Percentiles rank a stretch among this genome's conserved stretches.
These are phyloP conservation scores for Rhogogaster chlorosoma DNA, from an alignment of 2,888 invertebrate genomes.

Conservation along the genomic window DNA sequence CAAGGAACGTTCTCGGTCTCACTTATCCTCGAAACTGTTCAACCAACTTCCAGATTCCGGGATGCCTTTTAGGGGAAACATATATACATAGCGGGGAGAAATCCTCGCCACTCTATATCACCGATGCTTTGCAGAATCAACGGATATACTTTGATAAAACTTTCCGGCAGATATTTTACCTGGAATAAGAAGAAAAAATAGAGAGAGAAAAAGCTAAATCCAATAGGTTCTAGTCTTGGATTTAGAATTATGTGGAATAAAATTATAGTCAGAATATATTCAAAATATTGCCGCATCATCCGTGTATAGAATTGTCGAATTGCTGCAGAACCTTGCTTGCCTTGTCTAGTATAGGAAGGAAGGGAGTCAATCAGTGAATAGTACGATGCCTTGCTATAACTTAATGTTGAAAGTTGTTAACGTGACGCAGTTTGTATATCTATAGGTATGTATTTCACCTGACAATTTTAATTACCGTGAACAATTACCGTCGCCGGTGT, in stretches of 20 bases:
- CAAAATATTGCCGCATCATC: no score
- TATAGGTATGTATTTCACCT: neutral
- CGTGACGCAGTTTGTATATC: neutral
- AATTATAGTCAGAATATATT: no score
- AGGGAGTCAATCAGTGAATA: conserved; percentile 4
- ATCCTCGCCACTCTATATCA: neutral
- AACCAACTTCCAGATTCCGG: conserved; percentile 1
- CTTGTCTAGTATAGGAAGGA: neutral
- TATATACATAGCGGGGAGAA: neutral
- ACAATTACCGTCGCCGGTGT: neutral
- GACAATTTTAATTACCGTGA: conserved; percentile 19
- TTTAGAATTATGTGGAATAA: neutral
- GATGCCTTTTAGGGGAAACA: neutral
- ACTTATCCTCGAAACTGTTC: conserved; percentile 3
- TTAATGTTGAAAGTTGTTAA: neutral
- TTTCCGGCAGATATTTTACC: neutral
- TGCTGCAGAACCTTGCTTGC: neutral
- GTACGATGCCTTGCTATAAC: neutral
- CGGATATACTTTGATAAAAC: neutral
- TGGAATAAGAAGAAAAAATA: neutral
- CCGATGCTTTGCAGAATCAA: neutral
- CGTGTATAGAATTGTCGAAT: neutral
- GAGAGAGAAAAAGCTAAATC: neutral
- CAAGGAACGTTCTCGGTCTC: conserved; percentile 16
- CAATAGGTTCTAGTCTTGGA: neutral